phyloP scores from a whole-genome alignment of 2,113 vertebrate genomes.

The Microtus richardsoni region DNA sequence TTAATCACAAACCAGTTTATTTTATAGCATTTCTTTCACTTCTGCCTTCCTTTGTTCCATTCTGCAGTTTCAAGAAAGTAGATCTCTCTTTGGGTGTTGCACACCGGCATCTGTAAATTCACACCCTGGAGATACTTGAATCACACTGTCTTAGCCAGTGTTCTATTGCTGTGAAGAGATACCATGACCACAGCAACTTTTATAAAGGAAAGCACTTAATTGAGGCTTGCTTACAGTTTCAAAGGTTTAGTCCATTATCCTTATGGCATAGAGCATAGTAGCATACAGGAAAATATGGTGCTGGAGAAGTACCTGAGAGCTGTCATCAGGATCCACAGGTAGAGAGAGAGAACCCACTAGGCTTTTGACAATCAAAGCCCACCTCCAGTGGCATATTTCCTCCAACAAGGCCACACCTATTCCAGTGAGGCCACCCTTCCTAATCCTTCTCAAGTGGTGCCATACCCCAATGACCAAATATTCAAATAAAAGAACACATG shows the following conservation, averaged over 20 bases:
- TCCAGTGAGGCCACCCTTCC: not conserved
- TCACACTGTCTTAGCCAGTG: not conserved
- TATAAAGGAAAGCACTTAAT: not conserved
- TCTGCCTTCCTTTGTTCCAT: not conserved
- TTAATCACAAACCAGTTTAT: constrained; percentile 16
- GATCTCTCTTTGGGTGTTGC: not conserved
- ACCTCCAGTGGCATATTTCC: not conserved
- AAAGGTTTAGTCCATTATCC: not conserved
- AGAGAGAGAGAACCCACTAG: not conserved
- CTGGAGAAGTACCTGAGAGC: not conserved
- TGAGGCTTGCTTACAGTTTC: not conserved
- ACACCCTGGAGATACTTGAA: not conserved
- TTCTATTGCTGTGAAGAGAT: not conserved
- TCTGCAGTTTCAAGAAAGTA: not conserved
- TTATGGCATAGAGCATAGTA: not conserved
- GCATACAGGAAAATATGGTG: not conserved
- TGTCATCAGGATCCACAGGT: not conserved
- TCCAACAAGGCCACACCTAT: not conserved
- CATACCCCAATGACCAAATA: not conserved
- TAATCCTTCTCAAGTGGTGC: not conserved
- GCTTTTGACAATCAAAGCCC: not conserved
- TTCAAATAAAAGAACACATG: not conserved
- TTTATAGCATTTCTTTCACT: not conserved
- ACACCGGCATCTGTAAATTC: not conserved
- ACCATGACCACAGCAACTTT: not conserved